Evolutionary conservation across 2,888 invertebrate species (phyloP).

Genomic region (Lydus trimaculatus): DNA sequence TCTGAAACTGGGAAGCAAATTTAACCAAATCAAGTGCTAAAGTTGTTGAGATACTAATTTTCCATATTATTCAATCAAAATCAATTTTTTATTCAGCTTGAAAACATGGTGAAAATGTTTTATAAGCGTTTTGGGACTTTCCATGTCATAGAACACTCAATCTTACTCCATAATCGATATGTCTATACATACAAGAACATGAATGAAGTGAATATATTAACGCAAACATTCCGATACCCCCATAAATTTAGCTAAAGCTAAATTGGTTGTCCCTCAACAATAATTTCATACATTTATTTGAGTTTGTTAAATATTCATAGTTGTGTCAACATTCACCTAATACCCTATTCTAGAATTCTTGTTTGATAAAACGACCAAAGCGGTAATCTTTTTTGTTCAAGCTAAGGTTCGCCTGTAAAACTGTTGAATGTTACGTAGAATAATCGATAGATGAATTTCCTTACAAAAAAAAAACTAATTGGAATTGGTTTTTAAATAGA

Average conservation of each 20-base stretch:
- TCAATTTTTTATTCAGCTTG: not conserved
- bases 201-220: not conserved
- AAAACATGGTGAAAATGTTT: not conserved
- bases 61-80: not conserved
- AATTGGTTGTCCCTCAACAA: not conserved
- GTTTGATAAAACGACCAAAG: not conserved
- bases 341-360: not conserved
- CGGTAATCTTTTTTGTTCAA: not conserved
- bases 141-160: too few relatives aligned
- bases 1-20: not conserved
- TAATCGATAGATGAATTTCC: not conserved
- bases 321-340: not conserved
- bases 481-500: too few relatives aligned
- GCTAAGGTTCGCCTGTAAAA: too few relatives aligned
- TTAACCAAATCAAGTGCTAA: not conserved
- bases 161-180: not conserved
- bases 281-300: not conserved
- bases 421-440: not conserved
- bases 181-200: not conserved
- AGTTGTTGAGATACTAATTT: not conserved
- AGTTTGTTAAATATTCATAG: not conserved
- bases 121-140: not conserved
- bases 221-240: too few relatives aligned
- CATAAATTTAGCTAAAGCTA: not conserved
- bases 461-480: not conserved